These are phyloP conservation scores for Mizuhopecten yessoensis DNA, from an alignment of 1,140 invertebrate species.

Conservation along the genomic window DNA sequence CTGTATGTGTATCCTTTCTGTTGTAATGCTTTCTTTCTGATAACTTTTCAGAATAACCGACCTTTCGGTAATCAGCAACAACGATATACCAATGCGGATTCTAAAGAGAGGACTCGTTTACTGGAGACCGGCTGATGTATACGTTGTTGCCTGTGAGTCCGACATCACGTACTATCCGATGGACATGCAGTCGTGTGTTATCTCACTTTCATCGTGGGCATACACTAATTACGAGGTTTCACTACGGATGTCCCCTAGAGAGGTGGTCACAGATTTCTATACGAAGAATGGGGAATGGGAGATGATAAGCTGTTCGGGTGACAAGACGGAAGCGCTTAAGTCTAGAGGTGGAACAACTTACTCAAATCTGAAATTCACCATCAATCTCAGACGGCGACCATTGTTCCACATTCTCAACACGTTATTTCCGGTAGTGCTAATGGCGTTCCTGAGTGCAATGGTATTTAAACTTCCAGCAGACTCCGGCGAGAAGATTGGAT, in stretches of 20 bases:
- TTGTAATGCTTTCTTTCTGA: too few relatives aligned
- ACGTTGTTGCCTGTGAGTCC: conserved; percentile 56
- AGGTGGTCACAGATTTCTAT: conserved; percentile 48
- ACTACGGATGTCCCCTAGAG: background rate
- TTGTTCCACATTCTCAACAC: conserved; percentile 66
- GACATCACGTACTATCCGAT: conserved; percentile 60
- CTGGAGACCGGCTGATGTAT: conserved; percentile 57
- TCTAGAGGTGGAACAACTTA: conserved; percentile 46
- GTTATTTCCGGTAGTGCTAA: conserved; percentile 66
- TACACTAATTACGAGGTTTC: conserved; percentile 52
- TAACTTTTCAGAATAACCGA: conserved; percentile 51
- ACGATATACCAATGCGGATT: conserved; percentile 55
- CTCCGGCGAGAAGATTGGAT: conserved; percentile 71
- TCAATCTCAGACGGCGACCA: conserved; percentile 56
- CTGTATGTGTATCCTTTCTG: too few relatives aligned
- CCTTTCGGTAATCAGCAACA: conserved; percentile 51
- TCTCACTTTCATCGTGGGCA: conserved; percentile 53
- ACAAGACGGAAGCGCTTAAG: background rate
- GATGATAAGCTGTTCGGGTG: background rate
- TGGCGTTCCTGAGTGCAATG: conserved; percentile 66
- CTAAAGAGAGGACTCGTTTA: conserved; percentile 21
- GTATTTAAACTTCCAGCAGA: conserved; percentile 69
- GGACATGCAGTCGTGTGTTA: conserved; percentile 51
- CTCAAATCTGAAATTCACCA: conserved; percentile 62
- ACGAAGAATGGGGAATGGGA: conserved; percentile 58